A percentile compares a stretch with the other conserved stretches of the same genome.
Evolutionary conservation across 2,113 vertebrate genomes (phyloP).

Genomic region (Ia io): DNA sequence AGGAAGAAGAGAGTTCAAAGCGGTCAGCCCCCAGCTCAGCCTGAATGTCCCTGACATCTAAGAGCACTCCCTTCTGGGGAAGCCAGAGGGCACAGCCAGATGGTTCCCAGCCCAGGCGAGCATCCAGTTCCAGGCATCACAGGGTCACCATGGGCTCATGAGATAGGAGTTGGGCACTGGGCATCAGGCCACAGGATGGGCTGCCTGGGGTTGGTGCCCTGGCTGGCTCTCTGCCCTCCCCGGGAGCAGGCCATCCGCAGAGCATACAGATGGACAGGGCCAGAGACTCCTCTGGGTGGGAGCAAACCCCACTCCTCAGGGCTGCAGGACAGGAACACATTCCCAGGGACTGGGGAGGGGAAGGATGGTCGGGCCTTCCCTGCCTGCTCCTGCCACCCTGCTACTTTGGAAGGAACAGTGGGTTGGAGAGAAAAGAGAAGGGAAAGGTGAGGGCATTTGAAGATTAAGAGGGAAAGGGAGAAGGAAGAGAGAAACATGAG

Average conservation of each 20-base stretch:
- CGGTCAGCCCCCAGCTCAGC: not conserved
- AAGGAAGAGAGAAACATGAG: not conserved
- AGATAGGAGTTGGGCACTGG: constrained; percentile 22
- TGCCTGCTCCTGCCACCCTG: not conserved
- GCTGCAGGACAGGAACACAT: not conserved
- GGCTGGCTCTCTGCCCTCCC: constrained; percentile 7
- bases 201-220: not conserved
- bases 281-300: not conserved
- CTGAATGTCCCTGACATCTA: not conserved
- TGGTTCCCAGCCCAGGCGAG: constrained; percentile 51
- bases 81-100: constrained; percentile 68
- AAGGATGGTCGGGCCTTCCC: not conserved
- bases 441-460: not conserved
- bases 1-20: not conserved
- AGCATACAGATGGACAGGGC: not conserved
- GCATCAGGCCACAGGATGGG: constrained; percentile 9
- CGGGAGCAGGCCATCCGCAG: not conserved
- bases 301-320: not conserved
- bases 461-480: not conserved
- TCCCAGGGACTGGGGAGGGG: not conserved
- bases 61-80: constrained; percentile 53
- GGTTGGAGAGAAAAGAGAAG: not conserved
- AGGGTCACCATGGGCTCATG: constrained; percentile 14
- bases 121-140: constrained; percentile 1
- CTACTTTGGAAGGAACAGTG: not conserved